Base-by-base conservation (phyloP, 1,140 invertebrate species). In the Drosophila parabipectinata region DNA sequence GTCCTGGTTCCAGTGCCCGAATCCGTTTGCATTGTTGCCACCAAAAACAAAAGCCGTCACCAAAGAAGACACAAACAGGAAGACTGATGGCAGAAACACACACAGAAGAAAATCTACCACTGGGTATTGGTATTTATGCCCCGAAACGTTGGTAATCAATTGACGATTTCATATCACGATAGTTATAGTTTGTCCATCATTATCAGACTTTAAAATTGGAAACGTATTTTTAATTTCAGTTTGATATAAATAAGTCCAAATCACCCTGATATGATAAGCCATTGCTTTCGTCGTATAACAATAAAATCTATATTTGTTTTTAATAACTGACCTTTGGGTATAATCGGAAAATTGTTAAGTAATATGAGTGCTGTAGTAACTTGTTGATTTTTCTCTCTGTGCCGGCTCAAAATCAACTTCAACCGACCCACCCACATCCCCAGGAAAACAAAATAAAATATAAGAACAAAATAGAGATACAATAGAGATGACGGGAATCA, bases 21-120 rank as follows among this genome's bases (percentile, higher is more conserved):
- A 68, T 69, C 26, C 72, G 54, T 56, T 54, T 55, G 67, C 62
- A 77, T 84, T 84, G 82, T 81, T 69, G 62, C 53, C 57, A 54
- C 57, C 63, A 71, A 77, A 84, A 74, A 84, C 82, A 84, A 84
- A 71, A 84, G 81, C 73, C 77, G 68, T 84, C 81, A 84, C 61
- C 71, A 87, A 74, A 87, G 51, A 56, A 85, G 81, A 77, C 68
- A 71, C 63, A 66, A 87, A 71, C 82, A 77, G 63, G 52, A 69
- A 85, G 78, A 87, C 82, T 77, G 79, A 60, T 26, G 24, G 32
- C 50, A 55, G 60, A 62, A 44, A 50, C 30, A 67, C 18, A 45
- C 37, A 60, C 55, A 57, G 8, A 37, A 48, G 51, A 64, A 48
- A 58, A 47, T 1, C 18, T 18, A 18, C 18, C 18, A 18, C 41